Evolutionary conservation across 1,140 invertebrate species (phyloP), one percentile per base, ranked within the genome.

Genomic region (Aphelinus atriplicis): DNA sequence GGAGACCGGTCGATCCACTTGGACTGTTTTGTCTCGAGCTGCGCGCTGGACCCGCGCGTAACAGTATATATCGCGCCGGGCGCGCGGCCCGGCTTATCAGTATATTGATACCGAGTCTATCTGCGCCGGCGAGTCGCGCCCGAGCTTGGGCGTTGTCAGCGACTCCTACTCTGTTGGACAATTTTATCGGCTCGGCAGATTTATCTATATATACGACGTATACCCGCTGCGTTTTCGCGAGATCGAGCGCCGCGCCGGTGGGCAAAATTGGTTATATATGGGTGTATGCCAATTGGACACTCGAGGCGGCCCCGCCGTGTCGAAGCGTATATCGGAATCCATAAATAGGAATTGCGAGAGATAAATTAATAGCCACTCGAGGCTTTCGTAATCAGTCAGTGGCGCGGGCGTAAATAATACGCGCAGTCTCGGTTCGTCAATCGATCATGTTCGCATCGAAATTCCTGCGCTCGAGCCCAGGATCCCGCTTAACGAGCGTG

Each of bases 1-100:
- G 26, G 26, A 26, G 56, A 65, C 72, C 71, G 48, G 63, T 43
- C 57, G 71, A 66, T 66, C 10, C 57, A 64, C 50, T 53, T 53
- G 43, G 58, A 71, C 69, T 85, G 84, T 86, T 85, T 84, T 83
- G 84, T 87, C 85, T 86, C 81, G 78, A 62, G 58, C 58, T 43
- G 58, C 58, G 1, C 42, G 61, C 67, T 80, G 80, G 81, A 81
- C 80, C 84, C 26, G 26, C 26, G 26, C 26, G 81, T 84, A 75
- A 85, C 81, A 83, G 79, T 83, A 86, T 87, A 26, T 26, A 26
- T 26, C 26, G 26, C 26, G 26, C 26, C 26, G 26, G 26, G 26
- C 26, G 26, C 85, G 79, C 80, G 47, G 75, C 9, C 0, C 72
- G 63, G 76, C 85, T 87, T 86, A 86, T 86, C 86, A 82, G 58